Evolutionary conservation across 1,140 invertebrate genomes (phyloP).

Genomic region (Meteorus sp.): DNA sequence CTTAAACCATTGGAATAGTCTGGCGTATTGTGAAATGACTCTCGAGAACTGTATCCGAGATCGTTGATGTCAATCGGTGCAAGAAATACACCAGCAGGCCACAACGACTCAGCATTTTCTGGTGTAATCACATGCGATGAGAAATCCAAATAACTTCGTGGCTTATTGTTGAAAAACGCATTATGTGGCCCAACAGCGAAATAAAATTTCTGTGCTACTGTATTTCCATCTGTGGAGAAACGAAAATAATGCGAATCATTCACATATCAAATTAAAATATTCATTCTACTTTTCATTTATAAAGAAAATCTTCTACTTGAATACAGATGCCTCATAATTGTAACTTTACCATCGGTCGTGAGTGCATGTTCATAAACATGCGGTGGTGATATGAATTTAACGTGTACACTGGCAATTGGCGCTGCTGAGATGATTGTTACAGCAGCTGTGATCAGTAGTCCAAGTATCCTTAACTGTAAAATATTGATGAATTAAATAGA

Average conservation of each 20-base stretch:
- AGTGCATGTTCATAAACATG: constrained; percentile 48
- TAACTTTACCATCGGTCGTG: constrained; percentile 44
- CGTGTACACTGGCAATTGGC: constrained; percentile 46
- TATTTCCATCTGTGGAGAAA: constrained; percentile 37
- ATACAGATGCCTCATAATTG: constrained; percentile 3
- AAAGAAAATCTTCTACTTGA: no score
- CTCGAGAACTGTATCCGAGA: constrained; percentile 36
- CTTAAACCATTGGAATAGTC: constrained; percentile 44
- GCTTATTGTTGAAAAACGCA: constrained; percentile 30
- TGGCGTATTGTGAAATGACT: constrained; percentile 34
- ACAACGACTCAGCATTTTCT: constrained; percentile 38
- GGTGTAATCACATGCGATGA: constrained; percentile 19
- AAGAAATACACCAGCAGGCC: constrained; percentile 44
- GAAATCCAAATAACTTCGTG: neutral
- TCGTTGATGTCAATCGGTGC: constrained; percentile 40
- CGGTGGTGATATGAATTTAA: constrained; percentile 51
- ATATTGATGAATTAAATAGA: no score
- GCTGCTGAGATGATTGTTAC: constrained; percentile 30
- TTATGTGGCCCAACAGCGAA: constrained; percentile 40
- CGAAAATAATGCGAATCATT: no score
- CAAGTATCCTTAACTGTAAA: constrained; percentile 36
- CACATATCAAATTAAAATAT: no score
- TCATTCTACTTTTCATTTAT: no score
- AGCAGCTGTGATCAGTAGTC: constrained; percentile 26
- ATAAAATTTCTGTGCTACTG: constrained; percentile 43